These are phyloP conservation scores for Helarctos malayanus DNA, from an alignment of 2,797 vertebrate species.

Conservation along the genomic window DNA sequence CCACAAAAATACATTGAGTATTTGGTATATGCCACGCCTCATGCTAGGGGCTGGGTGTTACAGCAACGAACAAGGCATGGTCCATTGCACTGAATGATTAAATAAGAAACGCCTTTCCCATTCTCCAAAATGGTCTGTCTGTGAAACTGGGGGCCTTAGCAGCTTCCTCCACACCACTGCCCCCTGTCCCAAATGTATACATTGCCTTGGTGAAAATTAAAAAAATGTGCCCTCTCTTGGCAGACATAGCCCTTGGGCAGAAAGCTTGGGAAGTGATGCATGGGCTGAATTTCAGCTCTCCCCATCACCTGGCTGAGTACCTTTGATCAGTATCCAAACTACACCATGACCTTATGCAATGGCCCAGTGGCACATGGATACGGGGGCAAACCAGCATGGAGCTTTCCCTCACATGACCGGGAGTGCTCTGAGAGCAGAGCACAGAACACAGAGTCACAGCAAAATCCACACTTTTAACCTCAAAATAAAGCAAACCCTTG, in stretches of 20 bases:
- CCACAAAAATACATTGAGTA: background rate
- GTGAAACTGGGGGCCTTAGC: background rate
- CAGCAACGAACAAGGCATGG: background rate
- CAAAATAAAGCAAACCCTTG: background rate
- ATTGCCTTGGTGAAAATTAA: slow-evolving; percentile 25
- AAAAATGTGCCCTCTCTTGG: background rate
- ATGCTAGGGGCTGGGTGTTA: background rate
- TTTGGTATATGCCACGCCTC: background rate
- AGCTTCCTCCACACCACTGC: background rate
- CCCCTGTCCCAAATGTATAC: background rate
- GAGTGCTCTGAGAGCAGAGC: background rate
- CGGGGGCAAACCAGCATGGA: background rate
- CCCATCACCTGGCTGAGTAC: background rate
- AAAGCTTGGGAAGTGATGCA: background rate
- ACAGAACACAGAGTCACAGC: background rate
- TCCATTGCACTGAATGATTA: background rate
- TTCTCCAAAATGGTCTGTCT: background rate
- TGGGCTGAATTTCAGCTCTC: background rate
- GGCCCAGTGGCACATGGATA: background rate
- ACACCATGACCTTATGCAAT: background rate
- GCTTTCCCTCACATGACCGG: background rate
- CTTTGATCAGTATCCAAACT: background rate
- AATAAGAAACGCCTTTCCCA: background rate
- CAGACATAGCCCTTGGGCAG: background rate
- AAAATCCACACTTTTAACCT: background rate